Evolutionary conservation across 2,888 invertebrate species (phyloP).

Genomic region (Cheilosia variabilis): DNA sequence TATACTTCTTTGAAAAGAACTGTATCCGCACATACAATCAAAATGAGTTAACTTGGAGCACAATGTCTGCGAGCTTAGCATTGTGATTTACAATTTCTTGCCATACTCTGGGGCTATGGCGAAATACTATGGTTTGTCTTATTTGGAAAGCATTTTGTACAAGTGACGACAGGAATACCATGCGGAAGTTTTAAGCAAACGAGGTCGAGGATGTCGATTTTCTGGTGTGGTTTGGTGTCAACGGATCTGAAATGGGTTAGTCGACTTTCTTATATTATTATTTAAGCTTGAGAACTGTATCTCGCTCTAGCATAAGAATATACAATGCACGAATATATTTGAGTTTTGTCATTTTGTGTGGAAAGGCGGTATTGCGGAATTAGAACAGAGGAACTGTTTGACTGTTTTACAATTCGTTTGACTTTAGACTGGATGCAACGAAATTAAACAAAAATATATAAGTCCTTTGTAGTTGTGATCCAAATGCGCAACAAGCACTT

Average conservation of each 20-base stretch:
- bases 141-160: slow-evolving; percentile 40
- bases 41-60: slow-evolving; percentile 58
- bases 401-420: no score
- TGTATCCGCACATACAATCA: slow-evolving; percentile 45
- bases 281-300: background rate
- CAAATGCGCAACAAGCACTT: no score
- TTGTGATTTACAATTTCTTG: slow-evolving; percentile 61
- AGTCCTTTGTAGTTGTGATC: no score
- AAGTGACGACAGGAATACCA: slow-evolving; percentile 28
- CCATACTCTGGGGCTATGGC: background rate
- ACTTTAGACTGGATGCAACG: no score
- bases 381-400: background rate
- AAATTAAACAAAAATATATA: no score
- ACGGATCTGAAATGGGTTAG: slow-evolving; percentile 40
- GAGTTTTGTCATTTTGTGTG: background rate
- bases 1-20: background rate
- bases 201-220: slow-evolving; percentile 64
- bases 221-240: slow-evolving; percentile 41
- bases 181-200: slow-evolving; percentile 49
- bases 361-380: background rate
- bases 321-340: background rate
- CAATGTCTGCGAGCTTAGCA: slow-evolving; percentile 65
- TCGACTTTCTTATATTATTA: slow-evolving; percentile 3
- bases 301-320: background rate
- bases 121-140: slow-evolving; percentile 20